Evolutionary conservation across 2,888 invertebrate species (phyloP), one percentile per base, ranked within the genome.

Genomic region (Conops quadrifasciatus): DNA sequence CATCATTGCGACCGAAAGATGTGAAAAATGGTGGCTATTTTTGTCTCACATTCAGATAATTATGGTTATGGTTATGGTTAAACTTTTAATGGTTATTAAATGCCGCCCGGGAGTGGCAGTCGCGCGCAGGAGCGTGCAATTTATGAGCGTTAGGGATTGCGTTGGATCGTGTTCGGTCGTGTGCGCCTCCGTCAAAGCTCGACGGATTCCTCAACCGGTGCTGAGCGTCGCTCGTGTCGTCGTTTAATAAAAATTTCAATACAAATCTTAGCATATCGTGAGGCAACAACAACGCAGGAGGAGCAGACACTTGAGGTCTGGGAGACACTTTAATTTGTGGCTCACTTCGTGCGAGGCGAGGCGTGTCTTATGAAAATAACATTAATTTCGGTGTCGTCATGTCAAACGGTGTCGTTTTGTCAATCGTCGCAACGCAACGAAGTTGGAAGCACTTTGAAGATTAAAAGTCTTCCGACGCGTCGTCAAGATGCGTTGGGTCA

Each of bases 11-110:
- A 19, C 11, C 11, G 13, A 5, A n/a, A n/a, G 53, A 36, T 51
- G 28, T 66, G 65, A 66, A 53, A 66, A 30, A 66, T 66, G 16
- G 19, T 4, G 19, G 65, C 62, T 74, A 74, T 73, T 74, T 71
- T 64, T 69, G 70, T 69, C 21, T 30, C n/a, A n/a, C 51, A 26
- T 16, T 19, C 19, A 15, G 26, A 64, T 49, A n/a, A n/a, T n/a
- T n/a, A n/a, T n/a, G n/a, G n/a, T n/a, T n/a, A n/a, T n/a, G n/a
- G n/a, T 45, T 28, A 4, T 16, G 13, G 24, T 51, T 16, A 51
- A 64, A 49, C 15, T n/a, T 43, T 63, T 26, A 53, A 66, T 53
- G 65, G 65, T 4, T 53, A 36, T 21, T 30, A 36, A 66, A 53
- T 43, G 65, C 65, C 24, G 24, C 59, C 47, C 65, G 49, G 36